Base-by-base conservation (phyloP, 2,113 vertebrate species). In the Tachycineta bicolor region DNA sequence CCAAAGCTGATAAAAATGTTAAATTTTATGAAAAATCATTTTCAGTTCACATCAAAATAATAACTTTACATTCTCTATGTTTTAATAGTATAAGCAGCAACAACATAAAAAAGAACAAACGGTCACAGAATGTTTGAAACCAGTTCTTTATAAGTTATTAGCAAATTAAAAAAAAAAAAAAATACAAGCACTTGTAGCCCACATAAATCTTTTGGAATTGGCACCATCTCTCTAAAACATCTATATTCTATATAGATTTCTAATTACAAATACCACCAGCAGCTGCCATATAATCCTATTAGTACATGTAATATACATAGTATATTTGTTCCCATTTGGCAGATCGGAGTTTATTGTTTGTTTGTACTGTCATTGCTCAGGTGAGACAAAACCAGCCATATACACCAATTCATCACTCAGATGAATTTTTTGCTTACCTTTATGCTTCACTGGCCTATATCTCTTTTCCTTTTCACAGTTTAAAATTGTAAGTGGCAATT, bases 21-120 rank as follows among this genome's bases (percentile, higher is more conserved):
- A 98, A 98, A 98, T 98, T 98, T 98, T 98, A 98, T 98, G 98
- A 98, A 98, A 98, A 98, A 98, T 98, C 98, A 96, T 97, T 97
- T 98, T 97, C 97, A 98, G 91, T 98, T 98, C 98, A 99, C 98
- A 98, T 98, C 96, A 98, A 98, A 98, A 98, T 97, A 98, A 98
- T 98, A 97, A 98, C 97, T 98, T 98, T 98, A 99, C 99, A 99
- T 99, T 99, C 98, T 99, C 98, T 98, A 98, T 95, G 97, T 97
- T 98, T 98, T 98, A 98, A 97, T 98, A 97, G 94, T 98, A 98
- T 97, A 98, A 98, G 98, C 97, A 97, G 98, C 98, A 98, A 98
- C 97, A 97, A 98, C 97, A 97, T 97, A 97, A 98, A 96, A 97
- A 98, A 96, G 83, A 98, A 98, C 97, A 98, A 96, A 98, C 70